Evolutionary conservation across 1,140 invertebrate species (phyloP), one percentile per base, ranked within the genome.

Genomic region (Chironomus striatipennis): DNA sequence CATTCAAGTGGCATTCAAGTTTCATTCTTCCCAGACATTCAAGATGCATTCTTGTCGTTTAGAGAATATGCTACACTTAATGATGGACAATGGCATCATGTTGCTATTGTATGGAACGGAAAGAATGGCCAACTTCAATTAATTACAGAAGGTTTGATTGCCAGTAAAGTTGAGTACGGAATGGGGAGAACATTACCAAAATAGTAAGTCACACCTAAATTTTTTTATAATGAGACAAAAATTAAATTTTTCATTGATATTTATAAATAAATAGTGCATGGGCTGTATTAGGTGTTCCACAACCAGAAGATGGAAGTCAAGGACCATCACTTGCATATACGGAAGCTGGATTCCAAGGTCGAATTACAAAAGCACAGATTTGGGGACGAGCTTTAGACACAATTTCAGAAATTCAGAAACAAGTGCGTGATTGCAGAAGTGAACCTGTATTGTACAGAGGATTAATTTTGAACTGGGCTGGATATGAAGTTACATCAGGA

Each of bases 41-140:
- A 94, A 82, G 93, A 95, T 79, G 91, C 95, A n/a, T 96, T 94
- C 83, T 83, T 95, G 18, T 93, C 92, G 78, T 98, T 95, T 83
- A 88, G 90, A 74, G 93, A 96, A 80, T 96, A 93, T 77, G 94
- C 96, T 3, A 95, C 94, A 0, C 91, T 98, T 20, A 98, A 97
- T 78, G 96, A 98, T 79, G 95, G 95, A 9, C 93, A 96, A 80
- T 98, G 96, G 96, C 96, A 98, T 86, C 95, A 98, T 80, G 88
- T 98, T 17, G 94, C 95, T 17, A 85, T 98, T 21, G 92, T 96
- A 15, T 98, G 96, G 96, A 90, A 94, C 77, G 93, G 93, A n/a
- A 86, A 87, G 47, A 90, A 89, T 72, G 90, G 93, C 15, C 90
- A 93, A 81, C 83, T 97, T 21, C 91, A 91, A 72, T 84, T 98